A percentile compares a stretch with the other conserved stretches of the same genome.
These are phyloP conservation scores for Heliconius hortense DNA, from an alignment of 2,888 invertebrate genomes.

Conservation along the genomic window DNA sequence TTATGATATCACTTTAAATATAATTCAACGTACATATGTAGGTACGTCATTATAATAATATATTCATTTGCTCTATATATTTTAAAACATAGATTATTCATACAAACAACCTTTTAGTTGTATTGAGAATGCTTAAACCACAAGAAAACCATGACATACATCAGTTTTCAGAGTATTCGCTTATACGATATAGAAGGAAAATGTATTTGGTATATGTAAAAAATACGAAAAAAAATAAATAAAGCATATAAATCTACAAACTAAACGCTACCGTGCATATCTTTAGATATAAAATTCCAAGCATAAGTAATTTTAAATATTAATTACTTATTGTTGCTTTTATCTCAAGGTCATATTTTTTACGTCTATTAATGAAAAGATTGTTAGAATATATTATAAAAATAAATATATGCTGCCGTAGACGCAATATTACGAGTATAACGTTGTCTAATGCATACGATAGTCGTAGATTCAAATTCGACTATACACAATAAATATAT, in stretches of 20 bases:
- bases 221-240: neutral
- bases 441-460: neutral
- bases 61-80: neutral
- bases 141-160: constrained; percentile 33
- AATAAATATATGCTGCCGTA: neutral
- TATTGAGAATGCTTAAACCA: constrained; percentile 24
- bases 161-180: constrained; percentile 25
- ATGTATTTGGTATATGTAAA: neutral
- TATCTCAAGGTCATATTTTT: neutral
- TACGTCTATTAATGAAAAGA: neutral
- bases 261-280: neutral
- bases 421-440: too few relatives aligned
- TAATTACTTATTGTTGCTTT: neutral
- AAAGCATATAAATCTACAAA: neutral
- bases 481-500: neutral
- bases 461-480: neutral
- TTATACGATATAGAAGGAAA: constrained; percentile 25
- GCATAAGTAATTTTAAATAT: neutral
- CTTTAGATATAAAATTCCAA: neutral
- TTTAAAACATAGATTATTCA: neutral
- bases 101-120: constrained; percentile 6
- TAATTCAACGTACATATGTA: neutral
- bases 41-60: neutral
- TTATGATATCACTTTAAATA: neutral
- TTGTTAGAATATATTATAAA: neutral